Evolutionary conservation across 2,113 vertebrate genomes (phyloP).

Genomic region (Meles meles): DNA sequence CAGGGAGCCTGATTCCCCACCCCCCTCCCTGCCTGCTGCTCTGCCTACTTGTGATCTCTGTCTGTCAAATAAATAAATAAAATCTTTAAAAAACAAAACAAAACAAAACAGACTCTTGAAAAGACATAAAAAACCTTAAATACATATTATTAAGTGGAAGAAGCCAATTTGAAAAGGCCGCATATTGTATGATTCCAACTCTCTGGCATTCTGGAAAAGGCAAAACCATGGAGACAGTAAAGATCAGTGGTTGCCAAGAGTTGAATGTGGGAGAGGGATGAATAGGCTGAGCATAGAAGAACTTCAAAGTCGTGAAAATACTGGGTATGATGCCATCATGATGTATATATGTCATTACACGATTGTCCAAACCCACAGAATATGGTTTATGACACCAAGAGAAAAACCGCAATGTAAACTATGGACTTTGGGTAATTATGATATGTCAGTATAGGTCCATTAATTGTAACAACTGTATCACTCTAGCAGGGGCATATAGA

Average conservation of each 20-base stretch:
- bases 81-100: too few relatives aligned
- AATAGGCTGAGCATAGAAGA: not conserved
- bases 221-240: not conserved
- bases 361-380: not conserved
- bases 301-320: not conserved
- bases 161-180: not conserved
- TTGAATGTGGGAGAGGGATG: not conserved
- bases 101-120: not conserved
- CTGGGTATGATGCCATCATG: not conserved
- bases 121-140: not conserved
- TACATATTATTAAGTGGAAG: not conserved
- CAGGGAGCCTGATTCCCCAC: too few relatives aligned
- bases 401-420: not conserved
- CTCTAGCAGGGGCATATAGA: not conserved
- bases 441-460: not conserved
- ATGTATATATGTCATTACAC: not conserved
- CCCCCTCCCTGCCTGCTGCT: too few relatives aligned
- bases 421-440: not conserved
- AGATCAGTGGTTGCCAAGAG: not conserved
- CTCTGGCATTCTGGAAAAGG: not conserved
- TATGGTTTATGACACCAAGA: not conserved
- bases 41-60: too few relatives aligned
- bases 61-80: too few relatives aligned
- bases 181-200: not conserved
- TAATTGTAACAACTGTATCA: not conserved